These are phyloP conservation scores for Myanophis thanlyinensis DNA, from an alignment of 2,113 vertebrate genomes.

Conservation along the genomic window DNA sequence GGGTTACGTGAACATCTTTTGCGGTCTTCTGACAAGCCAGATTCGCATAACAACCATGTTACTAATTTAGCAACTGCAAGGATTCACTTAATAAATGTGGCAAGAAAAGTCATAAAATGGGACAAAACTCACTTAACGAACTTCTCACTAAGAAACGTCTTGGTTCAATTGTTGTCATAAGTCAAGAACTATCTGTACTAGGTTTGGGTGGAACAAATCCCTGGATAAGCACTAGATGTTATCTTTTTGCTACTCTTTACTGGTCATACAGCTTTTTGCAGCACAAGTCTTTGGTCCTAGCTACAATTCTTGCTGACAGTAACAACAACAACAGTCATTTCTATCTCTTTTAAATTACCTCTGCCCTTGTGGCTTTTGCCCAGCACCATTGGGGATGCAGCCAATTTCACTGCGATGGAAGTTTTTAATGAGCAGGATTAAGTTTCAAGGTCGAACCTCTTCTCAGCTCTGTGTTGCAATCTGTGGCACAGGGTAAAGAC, in stretches of 20 bases:
- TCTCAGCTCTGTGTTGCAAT: constrained; percentile 22
- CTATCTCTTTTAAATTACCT: not conserved
- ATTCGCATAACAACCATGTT: too few species aligned
- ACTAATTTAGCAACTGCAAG: too few species aligned
- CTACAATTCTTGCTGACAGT: not conserved
- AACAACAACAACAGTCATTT: not conserved
- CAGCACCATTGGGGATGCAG: not conserved
- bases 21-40: too few species aligned
- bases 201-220: not conserved
- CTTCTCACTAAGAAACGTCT: too few species aligned
- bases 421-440: constrained; percentile 6
- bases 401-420: not conserved
- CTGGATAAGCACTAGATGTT: not conserved
- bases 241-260: not conserved
- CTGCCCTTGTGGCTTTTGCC: not conserved
- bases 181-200: too few species aligned
- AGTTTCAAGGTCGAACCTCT: not conserved
- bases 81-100: too few species aligned
- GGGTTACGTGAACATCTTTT: too few species aligned
- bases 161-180: too few species aligned
- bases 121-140: too few species aligned
- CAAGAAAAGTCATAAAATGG: too few species aligned
- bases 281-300: not conserved
- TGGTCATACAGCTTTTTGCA: not conserved
- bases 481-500: constrained; percentile 23